Conservation (phyloP, 2,888 invertebrate species). For the Napeogenes sylphis region DNA sequence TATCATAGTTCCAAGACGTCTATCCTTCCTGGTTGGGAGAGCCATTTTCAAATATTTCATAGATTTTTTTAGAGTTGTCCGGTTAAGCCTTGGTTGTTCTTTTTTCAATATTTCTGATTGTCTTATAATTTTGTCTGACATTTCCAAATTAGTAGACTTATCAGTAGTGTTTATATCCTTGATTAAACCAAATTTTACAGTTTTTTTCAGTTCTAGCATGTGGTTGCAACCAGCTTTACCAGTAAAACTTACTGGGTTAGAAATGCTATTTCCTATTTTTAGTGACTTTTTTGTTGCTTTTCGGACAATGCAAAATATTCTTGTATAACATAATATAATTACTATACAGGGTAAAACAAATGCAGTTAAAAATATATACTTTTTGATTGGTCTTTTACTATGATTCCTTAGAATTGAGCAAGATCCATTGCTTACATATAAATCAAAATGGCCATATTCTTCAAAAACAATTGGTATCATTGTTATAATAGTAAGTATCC, state of each 20-base stretch:
- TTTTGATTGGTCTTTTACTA: conserved; percentile 84
- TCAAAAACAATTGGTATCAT: conserved; percentile 85
- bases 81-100: conserved; percentile 41
- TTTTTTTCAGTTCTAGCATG: conserved; percentile 20
- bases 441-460: conserved; percentile 87
- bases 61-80: conserved; percentile 53
- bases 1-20: conserved; percentile 89
- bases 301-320: conserved; percentile 88
- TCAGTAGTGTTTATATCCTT: conserved; percentile 10
- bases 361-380: conserved; percentile 86
- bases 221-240: conserved; percentile 23
- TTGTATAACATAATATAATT: conserved; percentile 89
- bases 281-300: conserved; percentile 81
- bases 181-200: conserved; percentile 1
- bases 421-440: conserved; percentile 84
- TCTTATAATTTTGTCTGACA: conserved; percentile 18
- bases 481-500: conserved; percentile 83
- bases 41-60: conserved; percentile 71
- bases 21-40: conserved; percentile 85
- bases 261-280: conserved; percentile 43
- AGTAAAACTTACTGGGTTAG: conserved; percentile 30
- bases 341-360: conserved; percentile 90
- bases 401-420: conserved; percentile 86
- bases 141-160: conserved; percentile 25
- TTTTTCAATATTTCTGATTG: conserved; percentile 18